Evolutionary conservation across 2,797 vertebrate species (phyloP).

Genomic region (Psittacula echo): DNA sequence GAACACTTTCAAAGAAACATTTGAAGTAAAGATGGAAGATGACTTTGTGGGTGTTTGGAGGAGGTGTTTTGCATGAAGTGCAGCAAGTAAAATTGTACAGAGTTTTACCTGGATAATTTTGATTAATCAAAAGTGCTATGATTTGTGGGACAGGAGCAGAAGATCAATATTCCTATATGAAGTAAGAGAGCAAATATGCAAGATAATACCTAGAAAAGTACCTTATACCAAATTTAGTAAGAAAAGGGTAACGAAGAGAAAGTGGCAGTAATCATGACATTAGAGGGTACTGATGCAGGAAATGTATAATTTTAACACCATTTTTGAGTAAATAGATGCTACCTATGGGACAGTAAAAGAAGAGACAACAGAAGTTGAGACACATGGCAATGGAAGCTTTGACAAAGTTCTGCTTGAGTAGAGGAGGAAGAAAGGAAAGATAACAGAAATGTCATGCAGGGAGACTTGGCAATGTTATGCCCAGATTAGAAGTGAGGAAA

Average conservation of each 20-base stretch:
- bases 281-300: background rate
- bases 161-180: background rate
- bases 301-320: background rate
- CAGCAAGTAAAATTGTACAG: background rate
- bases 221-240: background rate
- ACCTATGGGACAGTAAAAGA: background rate
- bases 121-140: background rate
- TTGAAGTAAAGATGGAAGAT: background rate
- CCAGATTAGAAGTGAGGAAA: background rate
- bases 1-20: background rate
- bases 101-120: background rate
- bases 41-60: background rate
- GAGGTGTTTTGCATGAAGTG: background rate
- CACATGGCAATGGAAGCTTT: background rate
- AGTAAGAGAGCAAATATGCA: background rate
- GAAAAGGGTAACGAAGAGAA: background rate
- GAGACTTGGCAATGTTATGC: background rate
- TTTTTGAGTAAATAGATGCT: background rate
- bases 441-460: background rate
- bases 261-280: background rate
- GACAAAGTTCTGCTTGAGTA: conserved; percentile 15
- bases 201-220: background rate
- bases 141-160: background rate
- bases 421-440: background rate
- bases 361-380: background rate